Conservation (phyloP, 1,140 invertebrate genomes). For the Brachionus sp. region DNA sequence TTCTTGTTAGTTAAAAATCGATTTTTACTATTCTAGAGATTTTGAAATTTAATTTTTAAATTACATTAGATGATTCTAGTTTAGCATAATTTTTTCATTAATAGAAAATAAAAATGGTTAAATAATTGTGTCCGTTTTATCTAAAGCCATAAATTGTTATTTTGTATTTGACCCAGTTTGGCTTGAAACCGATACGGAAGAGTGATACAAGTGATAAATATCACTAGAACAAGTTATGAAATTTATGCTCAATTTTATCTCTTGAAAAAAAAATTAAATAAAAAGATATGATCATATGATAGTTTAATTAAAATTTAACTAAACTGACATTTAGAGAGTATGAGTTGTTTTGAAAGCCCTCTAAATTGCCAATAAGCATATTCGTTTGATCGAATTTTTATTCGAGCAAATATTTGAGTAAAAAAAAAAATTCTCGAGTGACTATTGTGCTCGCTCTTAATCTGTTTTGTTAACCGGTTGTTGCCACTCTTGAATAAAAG, state of each 20-base stretch:
- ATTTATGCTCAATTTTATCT: background rate
- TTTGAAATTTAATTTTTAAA: background rate
- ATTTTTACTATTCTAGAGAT: background rate
- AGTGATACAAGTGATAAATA: background rate
- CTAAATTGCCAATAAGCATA: background rate
- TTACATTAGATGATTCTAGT: background rate
- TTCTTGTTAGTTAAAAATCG: background rate
- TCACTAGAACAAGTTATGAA: slow-evolving; percentile 20
- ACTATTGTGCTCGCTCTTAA: background rate
- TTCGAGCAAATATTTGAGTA: slow-evolving; percentile 1
- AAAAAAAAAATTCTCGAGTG: background rate
- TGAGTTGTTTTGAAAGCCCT: background rate
- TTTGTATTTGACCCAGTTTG: background rate
- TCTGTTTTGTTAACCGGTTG: slow-evolving; percentile 27
- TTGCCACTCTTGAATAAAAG: background rate
- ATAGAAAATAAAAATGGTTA: background rate
- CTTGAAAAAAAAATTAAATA: background rate
- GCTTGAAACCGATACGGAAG: slow-evolving; percentile 9
- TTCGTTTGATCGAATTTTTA: background rate
- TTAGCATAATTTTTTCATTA: background rate
- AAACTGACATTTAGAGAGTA: slow-evolving; percentile 22
- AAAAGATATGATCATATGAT: background rate
- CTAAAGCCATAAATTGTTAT: background rate
- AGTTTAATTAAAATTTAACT: background rate
- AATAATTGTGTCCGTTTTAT: background rate